These are phyloP conservation scores for Lepidurus packardi DNA, from an alignment of 1,140 invertebrate species.

Conservation along the genomic window DNA sequence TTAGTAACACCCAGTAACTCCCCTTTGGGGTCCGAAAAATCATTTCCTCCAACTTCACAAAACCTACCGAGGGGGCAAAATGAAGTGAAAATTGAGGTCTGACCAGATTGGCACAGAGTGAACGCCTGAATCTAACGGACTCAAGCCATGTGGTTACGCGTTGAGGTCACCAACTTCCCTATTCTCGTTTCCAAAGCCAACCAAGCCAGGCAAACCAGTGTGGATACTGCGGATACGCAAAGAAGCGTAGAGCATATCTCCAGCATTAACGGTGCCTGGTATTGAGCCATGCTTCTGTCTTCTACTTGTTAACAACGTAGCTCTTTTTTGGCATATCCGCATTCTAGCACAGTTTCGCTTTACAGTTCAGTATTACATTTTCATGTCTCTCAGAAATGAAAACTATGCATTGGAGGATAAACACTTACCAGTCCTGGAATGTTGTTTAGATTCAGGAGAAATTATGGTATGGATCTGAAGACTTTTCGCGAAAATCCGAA, in stretches of 20 bases:
- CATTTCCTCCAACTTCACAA: not conserved
- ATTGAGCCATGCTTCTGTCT: not conserved
- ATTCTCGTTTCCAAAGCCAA: not conserved
- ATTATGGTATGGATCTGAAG: not conserved
- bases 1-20: not conserved
- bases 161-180: conserved; percentile 18
- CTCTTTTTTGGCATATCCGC: not conserved
- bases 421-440: not conserved
- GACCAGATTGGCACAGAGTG: not conserved
- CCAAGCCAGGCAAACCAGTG: conserved; percentile 5
- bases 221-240: not conserved
- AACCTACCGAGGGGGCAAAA: not conserved
- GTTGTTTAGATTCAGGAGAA: not conserved
- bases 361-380: not conserved
- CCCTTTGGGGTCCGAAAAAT: not conserved
- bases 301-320: not conserved
- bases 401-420: not conserved
- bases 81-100: not conserved
- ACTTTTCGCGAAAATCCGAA: not conserved
- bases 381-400: not conserved
- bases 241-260: conserved; percentile 17
- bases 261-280: not conserved
- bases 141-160: conserved; percentile 7
- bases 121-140: not conserved
- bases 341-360: not conserved